A percentile compares a stretch with the other conserved stretches of the same genome.
Evolutionary conservation across 2,888 invertebrate genomes (phyloP).

Genomic region (Pheosia tremula): DNA sequence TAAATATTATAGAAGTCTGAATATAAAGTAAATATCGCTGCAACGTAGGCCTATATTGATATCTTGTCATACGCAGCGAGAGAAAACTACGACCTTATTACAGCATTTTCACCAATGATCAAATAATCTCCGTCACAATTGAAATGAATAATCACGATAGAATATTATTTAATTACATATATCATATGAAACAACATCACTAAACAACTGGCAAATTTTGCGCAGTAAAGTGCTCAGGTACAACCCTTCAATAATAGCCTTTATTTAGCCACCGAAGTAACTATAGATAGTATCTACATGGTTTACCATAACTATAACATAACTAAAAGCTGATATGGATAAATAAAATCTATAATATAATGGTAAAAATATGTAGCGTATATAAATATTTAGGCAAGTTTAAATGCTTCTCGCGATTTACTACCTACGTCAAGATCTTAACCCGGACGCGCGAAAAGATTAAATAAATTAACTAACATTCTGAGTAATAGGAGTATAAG

Average conservation of each 20-base stretch:
- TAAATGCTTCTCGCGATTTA: constrained; percentile 58
- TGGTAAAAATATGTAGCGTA: constrained; percentile 66
- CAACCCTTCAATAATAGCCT: constrained; percentile 55
- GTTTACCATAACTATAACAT: constrained; percentile 56
- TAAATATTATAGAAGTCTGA: neutral
- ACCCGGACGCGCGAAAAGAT: constrained; percentile 40
- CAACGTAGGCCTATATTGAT: constrained; percentile 28
- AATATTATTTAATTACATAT: constrained; percentile 32
- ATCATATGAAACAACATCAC: constrained; percentile 37
- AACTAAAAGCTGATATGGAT: constrained; percentile 74
- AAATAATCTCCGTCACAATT: constrained; percentile 17
- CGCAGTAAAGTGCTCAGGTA: constrained; percentile 59
- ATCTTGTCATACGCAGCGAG: constrained; percentile 1
- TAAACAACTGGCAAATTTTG: constrained; percentile 31
- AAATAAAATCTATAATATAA: constrained; percentile 77
- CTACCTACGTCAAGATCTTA: constrained; percentile 27
- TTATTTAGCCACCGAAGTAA: constrained; percentile 47
- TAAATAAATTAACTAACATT: constrained; percentile 60
- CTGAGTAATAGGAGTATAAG: constrained; percentile 45
- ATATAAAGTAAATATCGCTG: neutral
- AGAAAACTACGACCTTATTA: constrained; percentile 20
- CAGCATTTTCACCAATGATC: constrained; percentile 42
- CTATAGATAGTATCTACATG: constrained; percentile 59
- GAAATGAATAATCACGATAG: constrained; percentile 42
- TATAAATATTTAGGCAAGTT: constrained; percentile 62